phyloP scores from a whole-genome alignment of 2,113 vertebrate genomes.

The Halichoeres trimaculatus region DNA sequence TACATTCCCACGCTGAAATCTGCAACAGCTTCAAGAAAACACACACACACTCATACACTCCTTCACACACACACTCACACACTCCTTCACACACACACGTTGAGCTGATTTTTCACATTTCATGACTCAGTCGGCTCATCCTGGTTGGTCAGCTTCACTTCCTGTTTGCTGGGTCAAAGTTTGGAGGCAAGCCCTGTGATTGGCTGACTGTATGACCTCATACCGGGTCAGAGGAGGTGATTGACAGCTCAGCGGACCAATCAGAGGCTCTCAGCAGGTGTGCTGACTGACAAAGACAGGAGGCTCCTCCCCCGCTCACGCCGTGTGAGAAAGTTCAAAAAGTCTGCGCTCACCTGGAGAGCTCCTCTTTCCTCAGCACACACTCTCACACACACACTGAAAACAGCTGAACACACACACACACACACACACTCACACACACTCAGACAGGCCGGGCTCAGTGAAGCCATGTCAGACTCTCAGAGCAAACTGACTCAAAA shows the following conservation, averaged over 20 bases:
- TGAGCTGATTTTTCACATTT: background rate
- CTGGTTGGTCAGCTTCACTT: conserved; percentile 6
- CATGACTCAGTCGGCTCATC: background rate
- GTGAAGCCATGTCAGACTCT: conserved; percentile 76
- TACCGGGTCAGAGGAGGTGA: background rate
- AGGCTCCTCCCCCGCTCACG: conserved; percentile 36
- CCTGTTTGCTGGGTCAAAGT: conserved; percentile 31
- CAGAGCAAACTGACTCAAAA: conserved; percentile 86
- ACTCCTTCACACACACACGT: background rate
- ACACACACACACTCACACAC: conserved; percentile 7
- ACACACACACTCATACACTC: no score
- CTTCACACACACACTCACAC: background rate
- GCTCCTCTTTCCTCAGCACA: background rate
- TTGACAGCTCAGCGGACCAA: conserved; percentile 28
- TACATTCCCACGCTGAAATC: no score
- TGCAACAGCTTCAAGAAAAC: no score
- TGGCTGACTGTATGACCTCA: conserved; percentile 22
- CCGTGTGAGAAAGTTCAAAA: conserved; percentile 44
- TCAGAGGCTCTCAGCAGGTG: conserved; percentile 17
- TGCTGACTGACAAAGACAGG: background rate
- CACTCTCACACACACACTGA: background rate
- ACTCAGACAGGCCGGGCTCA: background rate
- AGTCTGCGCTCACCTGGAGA: conserved; percentile 12
- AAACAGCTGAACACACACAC: background rate
- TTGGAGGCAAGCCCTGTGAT: background rate